Evolutionary conservation across 2,797 vertebrate genomes (phyloP).

Genomic region (Pangasius krempfi): DNA sequence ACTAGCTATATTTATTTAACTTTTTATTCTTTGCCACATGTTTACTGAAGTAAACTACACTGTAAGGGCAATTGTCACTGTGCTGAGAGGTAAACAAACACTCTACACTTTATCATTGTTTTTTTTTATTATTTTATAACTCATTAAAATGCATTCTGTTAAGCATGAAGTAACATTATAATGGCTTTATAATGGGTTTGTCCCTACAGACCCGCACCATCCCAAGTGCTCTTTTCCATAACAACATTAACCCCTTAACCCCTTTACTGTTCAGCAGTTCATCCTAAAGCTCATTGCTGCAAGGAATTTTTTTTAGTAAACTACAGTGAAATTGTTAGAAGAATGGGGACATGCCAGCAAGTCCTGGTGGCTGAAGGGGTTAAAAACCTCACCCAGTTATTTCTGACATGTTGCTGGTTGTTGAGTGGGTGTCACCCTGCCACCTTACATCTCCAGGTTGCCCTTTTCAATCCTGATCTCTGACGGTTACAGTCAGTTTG

Average conservation of each 20-base stretch:
- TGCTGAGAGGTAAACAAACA: background rate
- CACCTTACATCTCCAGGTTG: background rate
- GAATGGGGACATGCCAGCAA: background rate
- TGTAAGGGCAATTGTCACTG: background rate
- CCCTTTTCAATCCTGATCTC: background rate
- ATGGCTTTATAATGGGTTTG: background rate
- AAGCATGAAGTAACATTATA: background rate
- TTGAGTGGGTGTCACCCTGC: background rate
- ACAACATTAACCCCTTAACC: slow-evolving; percentile 6
- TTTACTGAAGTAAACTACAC: background rate
- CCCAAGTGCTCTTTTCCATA: slow-evolving; percentile 3
- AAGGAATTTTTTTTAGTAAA: background rate
- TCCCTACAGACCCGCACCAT: background rate
- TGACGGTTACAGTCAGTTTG: background rate
- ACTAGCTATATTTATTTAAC: too few relatives aligned
- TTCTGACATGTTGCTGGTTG: background rate
- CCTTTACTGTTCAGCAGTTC: background rate
- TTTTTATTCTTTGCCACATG: background rate
- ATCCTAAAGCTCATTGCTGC: background rate
- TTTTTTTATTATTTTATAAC: background rate
- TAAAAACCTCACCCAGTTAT: background rate
- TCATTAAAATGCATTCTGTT: background rate
- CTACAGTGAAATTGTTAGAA: background rate
- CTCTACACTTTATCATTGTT: background rate
- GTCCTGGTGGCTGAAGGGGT: too few relatives aligned